phyloP scores from a whole-genome alignment of 2,113 vertebrate species.

The Propithecus coquereli region DNA sequence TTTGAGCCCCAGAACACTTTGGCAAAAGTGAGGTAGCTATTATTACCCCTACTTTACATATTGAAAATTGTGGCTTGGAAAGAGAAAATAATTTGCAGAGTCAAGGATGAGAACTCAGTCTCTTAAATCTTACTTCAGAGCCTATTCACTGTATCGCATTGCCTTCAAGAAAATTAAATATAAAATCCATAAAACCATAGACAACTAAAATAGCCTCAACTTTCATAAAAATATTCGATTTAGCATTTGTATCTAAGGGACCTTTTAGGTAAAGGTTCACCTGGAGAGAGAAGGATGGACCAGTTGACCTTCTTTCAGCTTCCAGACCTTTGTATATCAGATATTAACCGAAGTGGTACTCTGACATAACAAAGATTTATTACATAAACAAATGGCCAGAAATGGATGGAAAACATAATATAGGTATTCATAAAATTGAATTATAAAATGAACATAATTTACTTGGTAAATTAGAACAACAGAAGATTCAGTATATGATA shows the following conservation, averaged over 20 bases:
- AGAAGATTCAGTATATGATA: background rate
- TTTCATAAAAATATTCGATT: background rate
- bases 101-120: background rate
- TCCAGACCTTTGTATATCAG: conserved; percentile 26
- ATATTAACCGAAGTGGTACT: conserved; percentile 22
- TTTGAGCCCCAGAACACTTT: background rate
- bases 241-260: conserved; percentile 11
- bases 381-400: conserved; percentile 44
- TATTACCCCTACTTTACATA: background rate
- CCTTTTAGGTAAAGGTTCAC: conserved; percentile 29
- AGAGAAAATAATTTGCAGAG: conserved; percentile 2
- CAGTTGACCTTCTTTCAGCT: background rate
- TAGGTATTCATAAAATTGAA: conserved; percentile 14
- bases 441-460: conserved; percentile 42
- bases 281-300: background rate
- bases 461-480: conserved; percentile 5
- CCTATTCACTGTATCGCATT: background rate
- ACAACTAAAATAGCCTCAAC: background rate
- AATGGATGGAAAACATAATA: conserved; percentile 23
- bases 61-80: background rate
- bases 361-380: conserved; percentile 4
- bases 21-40: background rate
- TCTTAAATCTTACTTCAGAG: background rate
- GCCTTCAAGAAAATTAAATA: background rate
- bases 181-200: background rate